These are phyloP conservation scores for Elegia similella DNA, from an alignment of 2,888 invertebrate genomes.

Conservation along the genomic window DNA sequence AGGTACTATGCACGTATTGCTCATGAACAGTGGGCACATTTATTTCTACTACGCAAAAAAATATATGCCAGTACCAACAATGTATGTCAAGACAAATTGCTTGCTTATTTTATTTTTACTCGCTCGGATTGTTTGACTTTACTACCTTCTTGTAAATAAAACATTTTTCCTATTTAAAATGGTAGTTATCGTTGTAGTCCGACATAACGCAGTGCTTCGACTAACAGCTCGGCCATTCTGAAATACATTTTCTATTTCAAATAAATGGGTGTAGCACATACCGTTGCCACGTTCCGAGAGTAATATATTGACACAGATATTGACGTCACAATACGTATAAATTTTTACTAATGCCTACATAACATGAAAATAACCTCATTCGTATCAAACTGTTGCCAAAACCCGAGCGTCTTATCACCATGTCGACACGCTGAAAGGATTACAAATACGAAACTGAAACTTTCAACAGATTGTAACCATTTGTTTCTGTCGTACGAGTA, in stretches of 20 bases:
- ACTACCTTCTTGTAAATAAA: background rate
- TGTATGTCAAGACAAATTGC: background rate
- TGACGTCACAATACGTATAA: constrained; percentile 36
- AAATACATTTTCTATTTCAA: background rate
- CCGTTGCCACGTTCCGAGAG: constrained; percentile 9
- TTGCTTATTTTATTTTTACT: background rate
- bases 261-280: constrained; percentile 9
- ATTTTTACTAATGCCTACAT: constrained; percentile 34
- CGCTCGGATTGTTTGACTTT: background rate
- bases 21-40: background rate
- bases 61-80: background rate
- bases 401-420: constrained; percentile 17
- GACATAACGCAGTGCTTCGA: background rate
- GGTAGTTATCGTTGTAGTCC: background rate
- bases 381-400: constrained; percentile 37
- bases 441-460: background rate
- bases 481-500: background rate
- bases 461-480: background rate
- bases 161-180: background rate
- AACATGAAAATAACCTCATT: constrained; percentile 28
- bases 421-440: constrained; percentile 1
- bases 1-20: background rate
- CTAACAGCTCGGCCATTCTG: background rate
- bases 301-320: constrained; percentile 28
- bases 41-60: background rate